Base-by-base conservation (phyloP, 2,797 vertebrate genomes). In the Esox lucius region DNA sequence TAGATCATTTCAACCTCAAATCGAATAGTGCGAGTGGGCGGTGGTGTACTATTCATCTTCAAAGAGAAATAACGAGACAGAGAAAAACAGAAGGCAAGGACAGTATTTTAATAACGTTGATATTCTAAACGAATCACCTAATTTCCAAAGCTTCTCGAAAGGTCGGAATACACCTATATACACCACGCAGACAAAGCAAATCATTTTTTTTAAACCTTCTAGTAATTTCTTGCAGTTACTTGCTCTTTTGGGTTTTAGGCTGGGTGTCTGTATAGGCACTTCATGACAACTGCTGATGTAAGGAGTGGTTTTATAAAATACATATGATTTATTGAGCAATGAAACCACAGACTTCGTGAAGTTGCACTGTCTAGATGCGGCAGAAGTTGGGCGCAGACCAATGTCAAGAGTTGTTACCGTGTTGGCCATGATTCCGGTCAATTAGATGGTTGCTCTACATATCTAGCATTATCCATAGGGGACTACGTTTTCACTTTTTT, bases 11-110 rank as follows among this genome's bases (percentile, higher is more conserved):
- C 35, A 46, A 35, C n/a, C 11, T 42, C n/a, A 46, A 12, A 6
- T 12, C 67, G 39, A 19, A 22, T 24, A 71, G 42, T 26, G 3
- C 72, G 68, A 48, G 78, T 39, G 53, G 51, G 26, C 22, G 11
- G 66, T 70, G 42, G 73, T 26, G 75, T 76, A 24, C 9, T 4
- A 75, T 78, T 16, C 68, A 70, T 24, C 69, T 56, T 26, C 69
- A 79, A 28, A 17, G 62, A 31, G 62, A 65, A 5, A 31, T 24
- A 31, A 31, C 1, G 31, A 9, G 15, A 66, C 7, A 26, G 59
- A 28, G 59, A n/a, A 16, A 3, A 16, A 42, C 8, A 49, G 67
- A 46, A 61, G 64, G 59, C 61, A 1, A 31, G 28, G n/a, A 26
- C 1, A 48, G 39, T 3, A 46, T 24, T 24, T 24, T 8, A 39